Evolutionary conservation across 2,113 vertebrate species (phyloP).

Genomic region (Microcebus griseorufus): DNA sequence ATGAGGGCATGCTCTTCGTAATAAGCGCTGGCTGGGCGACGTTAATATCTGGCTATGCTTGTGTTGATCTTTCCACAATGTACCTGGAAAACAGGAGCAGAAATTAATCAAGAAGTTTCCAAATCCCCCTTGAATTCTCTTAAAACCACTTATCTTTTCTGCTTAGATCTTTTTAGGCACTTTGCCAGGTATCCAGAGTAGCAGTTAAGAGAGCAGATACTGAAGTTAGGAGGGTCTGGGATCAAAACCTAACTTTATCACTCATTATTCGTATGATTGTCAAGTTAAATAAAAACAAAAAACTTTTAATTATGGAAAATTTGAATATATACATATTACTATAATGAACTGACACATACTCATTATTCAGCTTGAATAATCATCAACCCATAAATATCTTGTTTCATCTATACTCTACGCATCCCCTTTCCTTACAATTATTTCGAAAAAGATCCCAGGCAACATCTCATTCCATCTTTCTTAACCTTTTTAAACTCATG

Average conservation of each 20-base stretch:
- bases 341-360: neutral
- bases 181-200: neutral
- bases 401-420: neutral
- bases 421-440: neutral
- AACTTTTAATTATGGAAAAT: neutral
- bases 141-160: neutral
- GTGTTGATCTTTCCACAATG: neutral
- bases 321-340: neutral
- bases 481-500: neutral
- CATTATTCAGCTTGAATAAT: neutral
- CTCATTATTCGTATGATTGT: neutral
- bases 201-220: neutral
- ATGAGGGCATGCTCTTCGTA: neutral
- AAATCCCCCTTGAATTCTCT: neutral
- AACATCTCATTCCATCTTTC: neutral
- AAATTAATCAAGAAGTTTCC: neutral
- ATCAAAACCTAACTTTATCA: neutral
- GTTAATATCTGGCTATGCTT: neutral
- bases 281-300: neutral
- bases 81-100: neutral
- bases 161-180: neutral
- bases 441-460: neutral
- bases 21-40: neutral
- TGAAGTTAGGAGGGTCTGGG: neutral
- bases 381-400: neutral